Evolutionary conservation across 2,113 vertebrate genomes (phyloP), one percentile per base, ranked within the genome.

Genomic region (Rhadina sibilatrix): DNA sequence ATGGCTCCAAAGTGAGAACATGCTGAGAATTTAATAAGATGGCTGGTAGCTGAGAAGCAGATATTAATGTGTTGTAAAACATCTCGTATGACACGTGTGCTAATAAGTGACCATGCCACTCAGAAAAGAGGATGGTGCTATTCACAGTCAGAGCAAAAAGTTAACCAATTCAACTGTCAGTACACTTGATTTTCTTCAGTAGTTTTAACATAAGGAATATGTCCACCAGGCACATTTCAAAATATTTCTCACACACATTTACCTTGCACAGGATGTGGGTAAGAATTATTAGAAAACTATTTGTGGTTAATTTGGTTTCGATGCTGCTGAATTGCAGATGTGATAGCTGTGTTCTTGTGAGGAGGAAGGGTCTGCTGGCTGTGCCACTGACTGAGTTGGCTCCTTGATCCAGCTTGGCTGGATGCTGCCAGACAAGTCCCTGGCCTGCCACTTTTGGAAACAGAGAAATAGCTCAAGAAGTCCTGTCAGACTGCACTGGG

Each of bases 1-100:
- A 83, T 94, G 72, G 66, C 64, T 93, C 74, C 40, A 85, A 83
- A 95, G 61, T 74, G 71, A 81, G 91, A 95, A 89, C 74, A 81
- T 10, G 47, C 93, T 95, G 95, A 87, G 96, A 96, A 93, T 93
- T 89, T 96, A 96, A 95, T 96, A 92, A 83, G 59, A 90, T 64
- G 77, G 79, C 66, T 83, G 60, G 69, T 84, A 56, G 50, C 33
- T 93, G 83, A 92, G 87, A 68, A 75, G 60, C 60, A 71, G 64
- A 56, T 94, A 89, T 83, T 68, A 75, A 74, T 50, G 42, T 90
- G 61, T 49, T 90, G 89, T 92, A 87, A 94, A 92, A 92, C 72
- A 78, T 64, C 49, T 87, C 64, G 44, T 66, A 33, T 40, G 56
- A 66, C 30, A 81, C 0, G 0, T 53, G 69, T 65, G 49, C 66